Evolutionary conservation across 2,797 vertebrate species (phyloP).

Genomic region (Coregonus ussuriensis): DNA sequence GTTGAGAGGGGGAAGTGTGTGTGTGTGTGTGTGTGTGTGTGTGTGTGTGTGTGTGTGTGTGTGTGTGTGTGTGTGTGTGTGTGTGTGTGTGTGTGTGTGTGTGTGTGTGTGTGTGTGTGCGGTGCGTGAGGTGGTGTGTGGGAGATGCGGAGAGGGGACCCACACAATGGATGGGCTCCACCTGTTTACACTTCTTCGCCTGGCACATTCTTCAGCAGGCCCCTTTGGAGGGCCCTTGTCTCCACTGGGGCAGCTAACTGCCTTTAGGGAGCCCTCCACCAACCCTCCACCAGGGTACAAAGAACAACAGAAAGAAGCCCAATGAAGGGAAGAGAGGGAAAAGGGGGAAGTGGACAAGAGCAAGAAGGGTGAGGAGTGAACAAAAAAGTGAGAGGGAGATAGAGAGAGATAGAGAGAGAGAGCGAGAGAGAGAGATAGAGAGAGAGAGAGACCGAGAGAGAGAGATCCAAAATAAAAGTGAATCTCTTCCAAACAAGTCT

Average conservation of each 20-base stretch:
- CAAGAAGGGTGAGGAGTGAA: neutral
- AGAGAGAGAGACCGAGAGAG: constrained; percentile 8
- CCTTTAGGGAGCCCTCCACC: constrained; percentile 76
- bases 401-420: neutral
- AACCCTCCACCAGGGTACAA: constrained; percentile 42
- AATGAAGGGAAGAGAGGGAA: constrained; percentile 44
- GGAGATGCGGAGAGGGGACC: constrained; percentile 48
- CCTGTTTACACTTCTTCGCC: constrained; percentile 90
- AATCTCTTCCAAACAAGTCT: constrained; percentile 81
- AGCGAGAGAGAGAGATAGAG: constrained; percentile 12
- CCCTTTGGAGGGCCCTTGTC: constrained; percentile 83
- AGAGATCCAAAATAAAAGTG: constrained; percentile 68
- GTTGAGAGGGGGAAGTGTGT: constrained; percentile 23
- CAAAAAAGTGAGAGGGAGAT: constrained; percentile 48
- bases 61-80: too few species aligned
- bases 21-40: too few species aligned
- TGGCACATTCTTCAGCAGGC: constrained; percentile 80
- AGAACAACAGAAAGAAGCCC: constrained; percentile 55
- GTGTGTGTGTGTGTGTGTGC: constrained; percentile 55
- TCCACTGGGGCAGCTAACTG: constrained; percentile 73
- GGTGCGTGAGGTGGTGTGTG: constrained; percentile 24
- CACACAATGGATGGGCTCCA: constrained; percentile 84
- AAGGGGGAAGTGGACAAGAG: constrained; percentile 51
- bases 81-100: neutral
- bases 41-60: too few species aligned